Evolutionary conservation across 2,113 vertebrate species (phyloP).

Genomic region (Nibea albiflora): DNA sequence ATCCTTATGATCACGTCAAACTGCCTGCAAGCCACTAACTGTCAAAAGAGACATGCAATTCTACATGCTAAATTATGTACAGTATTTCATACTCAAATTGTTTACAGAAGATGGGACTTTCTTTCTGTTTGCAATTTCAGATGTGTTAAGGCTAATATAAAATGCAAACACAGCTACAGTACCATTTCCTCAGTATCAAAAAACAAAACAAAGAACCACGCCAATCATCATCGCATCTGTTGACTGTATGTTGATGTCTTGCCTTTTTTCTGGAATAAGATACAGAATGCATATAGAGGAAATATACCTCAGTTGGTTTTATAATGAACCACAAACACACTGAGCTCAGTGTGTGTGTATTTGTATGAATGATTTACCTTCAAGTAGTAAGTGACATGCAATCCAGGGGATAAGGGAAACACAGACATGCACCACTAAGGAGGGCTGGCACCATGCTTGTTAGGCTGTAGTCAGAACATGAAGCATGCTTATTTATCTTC

Average conservation of each 20-base stretch:
- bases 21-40: constrained; percentile 15
- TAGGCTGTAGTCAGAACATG: constrained; percentile 16
- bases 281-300: neutral
- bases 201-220: neutral
- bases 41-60: constrained; percentile 38
- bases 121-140: neutral
- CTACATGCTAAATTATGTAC: constrained; percentile 8
- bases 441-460: constrained; percentile 64
- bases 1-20: constrained; percentile 13
- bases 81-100: constrained; percentile 20
- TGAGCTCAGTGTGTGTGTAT: neutral
- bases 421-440: constrained; percentile 66
- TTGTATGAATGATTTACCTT: constrained; percentile 11
- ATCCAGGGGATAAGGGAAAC: constrained; percentile 24
- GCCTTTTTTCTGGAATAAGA: neutral
- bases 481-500: constrained; percentile 17
- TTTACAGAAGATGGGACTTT: neutral
- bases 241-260: neutral
- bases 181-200: neutral
- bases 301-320: neutral
- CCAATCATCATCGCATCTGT: neutral
- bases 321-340: constrained; percentile 16
- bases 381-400: constrained; percentile 34
- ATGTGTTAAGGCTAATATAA: neutral
- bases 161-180: neutral